Base-by-base conservation (phyloP, 2,888 invertebrate species). In the Clostera curtula region DNA sequence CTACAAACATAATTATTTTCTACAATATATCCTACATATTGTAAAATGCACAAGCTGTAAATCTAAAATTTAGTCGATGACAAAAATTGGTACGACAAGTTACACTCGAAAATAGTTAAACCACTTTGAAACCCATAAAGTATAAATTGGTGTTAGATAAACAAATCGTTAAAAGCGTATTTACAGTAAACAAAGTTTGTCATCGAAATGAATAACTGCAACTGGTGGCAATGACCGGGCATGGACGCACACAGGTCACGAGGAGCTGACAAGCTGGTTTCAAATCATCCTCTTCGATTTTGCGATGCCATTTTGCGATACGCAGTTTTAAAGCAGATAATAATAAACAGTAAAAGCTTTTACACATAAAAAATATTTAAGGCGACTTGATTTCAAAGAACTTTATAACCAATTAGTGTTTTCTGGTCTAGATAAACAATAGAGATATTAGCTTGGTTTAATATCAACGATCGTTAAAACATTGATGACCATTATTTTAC, bases 151-250 rank as follows among this genome's bases (percentile, higher is more conserved):
- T 22, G 42, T 45, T 47, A 56, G 60, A 62, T 64, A 65, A 65
- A 61, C 44, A 52, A 49, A 53, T 59, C 57, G 55, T 63, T 63
- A 54, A 57, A 68, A 74, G 67, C 62, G 46, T 66, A 65, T 72
- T 72, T 69, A 63, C 65, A 54, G 64, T 60, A 69, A 64, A 67
- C 57, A 69, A 55, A 46, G 47, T 68, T 69, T 72, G 69, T 66
- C 65, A 62, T 59, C 63, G 56, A 58, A 64, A 66, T 66, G 71
- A 72, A 74, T 80, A 80, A 80, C 80, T 77, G 82, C 80, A 79
- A 74, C 58, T 44, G 62, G 64, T 58, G 77, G 60, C 82, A 80
- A 79, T 70, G 82, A 80, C 80, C 82, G 66, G 56, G 53, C 62
- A 56, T 49, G 62, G 62, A 60, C 63, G 59, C 48, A 55, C 45